phyloP scores from a whole-genome alignment of 92 coral and sea anemone genomes.

The Virgularia gustaviana region DNA sequence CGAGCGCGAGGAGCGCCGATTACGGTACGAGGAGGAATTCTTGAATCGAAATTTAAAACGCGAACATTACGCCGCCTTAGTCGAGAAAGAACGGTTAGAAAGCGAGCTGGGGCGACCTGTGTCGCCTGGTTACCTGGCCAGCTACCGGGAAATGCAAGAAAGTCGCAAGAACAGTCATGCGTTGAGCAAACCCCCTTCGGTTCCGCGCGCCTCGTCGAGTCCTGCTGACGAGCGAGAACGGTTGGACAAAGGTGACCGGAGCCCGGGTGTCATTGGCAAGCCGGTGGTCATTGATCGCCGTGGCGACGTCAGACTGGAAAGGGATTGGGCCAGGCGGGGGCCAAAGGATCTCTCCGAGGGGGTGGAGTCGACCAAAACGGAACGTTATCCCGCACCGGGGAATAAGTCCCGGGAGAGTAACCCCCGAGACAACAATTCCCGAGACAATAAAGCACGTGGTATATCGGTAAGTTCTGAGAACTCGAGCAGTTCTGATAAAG shows the following conservation, averaged over 20 bases:
- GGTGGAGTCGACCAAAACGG: background rate
- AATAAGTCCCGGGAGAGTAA: background rate
- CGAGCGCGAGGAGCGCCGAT: conserved; percentile 1
- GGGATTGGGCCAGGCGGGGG: background rate
- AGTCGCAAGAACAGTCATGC: background rate
- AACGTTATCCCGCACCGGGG: background rate
- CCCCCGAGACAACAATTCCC: background rate
- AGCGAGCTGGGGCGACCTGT: background rate
- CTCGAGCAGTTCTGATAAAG: conserved; percentile 8
- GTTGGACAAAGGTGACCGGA: background rate
- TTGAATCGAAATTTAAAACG: background rate
- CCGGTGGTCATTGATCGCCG: background rate
- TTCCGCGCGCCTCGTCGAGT: background rate
- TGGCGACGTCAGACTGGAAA: background rate
- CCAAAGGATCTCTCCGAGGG: background rate
- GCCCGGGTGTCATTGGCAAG: background rate
- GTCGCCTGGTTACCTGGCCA: too few relatives aligned
- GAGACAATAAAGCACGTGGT: conserved; percentile 6
- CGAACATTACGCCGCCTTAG: background rate
- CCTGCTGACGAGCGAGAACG: background rate
- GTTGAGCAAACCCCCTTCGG: background rate
- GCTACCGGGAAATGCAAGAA: background rate
- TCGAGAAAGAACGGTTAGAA: background rate
- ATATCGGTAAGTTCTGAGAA: background rate
- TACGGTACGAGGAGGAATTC: conserved; percentile 10